Evolutionary conservation across 2,888 invertebrate species (phyloP), one percentile per base, ranked within the genome.

Genomic region (Luperina testacea): DNA sequence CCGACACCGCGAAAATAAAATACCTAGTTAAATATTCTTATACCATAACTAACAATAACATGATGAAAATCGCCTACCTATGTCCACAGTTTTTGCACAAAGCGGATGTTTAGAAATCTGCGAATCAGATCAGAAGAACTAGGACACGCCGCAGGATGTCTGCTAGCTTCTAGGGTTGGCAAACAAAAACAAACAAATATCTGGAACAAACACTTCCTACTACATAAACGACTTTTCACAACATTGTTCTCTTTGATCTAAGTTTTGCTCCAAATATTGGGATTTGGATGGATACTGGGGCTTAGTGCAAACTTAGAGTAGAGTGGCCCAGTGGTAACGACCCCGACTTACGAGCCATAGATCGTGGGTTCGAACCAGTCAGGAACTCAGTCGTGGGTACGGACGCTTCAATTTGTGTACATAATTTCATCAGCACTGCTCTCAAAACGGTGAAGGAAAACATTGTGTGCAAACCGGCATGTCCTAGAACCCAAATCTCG

Each of bases 91-190:
- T 81, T 86, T 69, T 24, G 72, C 42, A 69, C 42, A 15, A 32
- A 67, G 45, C 88, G 86, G 86, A 91, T 89, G 87, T 90, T 89
- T 86, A 76, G 89, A 85, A 90, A 91, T 86, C 88, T 78, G 85
- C 80, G 71, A 83, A 91, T 87, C 86, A 81, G 89, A 89, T 88
- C 74, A 77, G 69, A 80, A 65, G 76, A 90, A 86, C 78, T 87
- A 83, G 91, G 90, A 82, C 91, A 79, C 75, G 71, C 63, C 45
- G 75, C 80, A 87, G 90, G 91, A 88, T 88, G 90, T 84, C 84
- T 88, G 87, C 72, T 51, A 75, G 61, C 67, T 48, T 57, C 65
- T 81, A 84, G 84, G 87, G 87, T 82, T 81, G 80, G 38, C 65
- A 69, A 72, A 59, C 42, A 67, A 61, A 61, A 67, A 69, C 67